phyloP scores from a whole-genome alignment of 2,888 invertebrate species.

The Sinohyriopsis cumingii region DNA sequence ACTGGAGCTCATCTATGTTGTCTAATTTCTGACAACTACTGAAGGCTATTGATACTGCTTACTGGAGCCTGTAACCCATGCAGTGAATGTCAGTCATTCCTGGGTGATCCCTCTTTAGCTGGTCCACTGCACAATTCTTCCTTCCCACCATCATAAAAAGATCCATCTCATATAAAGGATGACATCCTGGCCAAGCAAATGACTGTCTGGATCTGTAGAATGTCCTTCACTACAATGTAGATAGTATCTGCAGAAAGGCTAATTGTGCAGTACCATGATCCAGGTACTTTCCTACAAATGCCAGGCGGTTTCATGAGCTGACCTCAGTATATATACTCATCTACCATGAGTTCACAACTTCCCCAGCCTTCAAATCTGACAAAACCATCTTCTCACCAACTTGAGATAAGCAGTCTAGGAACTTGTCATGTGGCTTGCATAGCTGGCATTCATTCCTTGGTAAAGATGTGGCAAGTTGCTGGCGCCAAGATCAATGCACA shows the following conservation, averaged over 20 bases:
- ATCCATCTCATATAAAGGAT: conserved; percentile 29
- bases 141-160: conserved; percentile 25
- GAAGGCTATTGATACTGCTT: conserved; percentile 24
- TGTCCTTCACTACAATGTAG: conserved; percentile 8
- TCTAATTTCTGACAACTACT: conserved; percentile 7
- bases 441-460: conserved; percentile 19
- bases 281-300: conserved; percentile 13
- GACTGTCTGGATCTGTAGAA: background rate
- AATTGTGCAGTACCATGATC: conserved; percentile 10
- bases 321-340: conserved; percentile 27
- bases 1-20: conserved; percentile 19
- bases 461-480: conserved; percentile 12
- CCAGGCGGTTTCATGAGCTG: conserved; percentile 10
- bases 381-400: conserved; percentile 8
- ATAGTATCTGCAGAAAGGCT: conserved; percentile 19
- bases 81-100: conserved; percentile 16
- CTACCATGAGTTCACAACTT: conserved; percentile 18
- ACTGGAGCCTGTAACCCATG: conserved; percentile 24
- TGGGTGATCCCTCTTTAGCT: conserved; percentile 19
- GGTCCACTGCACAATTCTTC: conserved; percentile 25
- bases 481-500: conserved; percentile 18
- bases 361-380: conserved; percentile 3
- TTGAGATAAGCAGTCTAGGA: conserved; percentile 19
- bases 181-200: conserved; percentile 13
- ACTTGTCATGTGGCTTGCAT: conserved; percentile 17